phyloP scores from a whole-genome alignment of 2,888 invertebrate genomes.

The Troilus luridus region DNA sequence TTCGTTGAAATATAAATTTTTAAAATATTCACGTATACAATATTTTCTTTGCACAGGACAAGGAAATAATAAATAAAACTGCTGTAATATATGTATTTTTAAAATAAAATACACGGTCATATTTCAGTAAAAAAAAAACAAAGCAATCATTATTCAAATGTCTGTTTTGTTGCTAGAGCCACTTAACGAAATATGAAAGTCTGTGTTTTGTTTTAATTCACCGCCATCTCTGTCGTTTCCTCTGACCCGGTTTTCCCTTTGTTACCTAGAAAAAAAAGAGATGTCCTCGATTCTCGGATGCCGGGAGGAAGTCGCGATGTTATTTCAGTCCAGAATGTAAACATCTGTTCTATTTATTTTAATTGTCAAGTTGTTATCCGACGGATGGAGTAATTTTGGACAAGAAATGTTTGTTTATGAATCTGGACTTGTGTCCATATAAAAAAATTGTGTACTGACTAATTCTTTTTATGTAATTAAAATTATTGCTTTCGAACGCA shows the following conservation, averaged over 20 bases:
- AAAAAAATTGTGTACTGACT: too few relatives aligned
- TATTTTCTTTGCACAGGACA: too few relatives aligned
- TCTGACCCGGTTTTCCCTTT: not conserved
- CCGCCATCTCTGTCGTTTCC: not conserved
- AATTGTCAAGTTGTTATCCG: not conserved
- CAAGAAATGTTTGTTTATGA: not conserved
- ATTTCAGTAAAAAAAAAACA: not conserved
- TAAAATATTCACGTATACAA: too few relatives aligned
- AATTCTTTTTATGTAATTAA: too few relatives aligned
- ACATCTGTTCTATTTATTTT: not conserved
- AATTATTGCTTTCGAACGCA: too few relatives aligned
- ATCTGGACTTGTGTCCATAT: too few relatives aligned
- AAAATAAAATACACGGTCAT: not conserved
- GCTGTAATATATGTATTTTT: not conserved
- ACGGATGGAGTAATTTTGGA: not conserved
- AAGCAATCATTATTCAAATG: not conserved
- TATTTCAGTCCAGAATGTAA: not conserved
- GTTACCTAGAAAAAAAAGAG: not conserved
- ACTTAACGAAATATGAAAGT: conserved; percentile 25
- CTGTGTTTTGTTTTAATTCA: not conserved
- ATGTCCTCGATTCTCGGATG: conserved; percentile 3
- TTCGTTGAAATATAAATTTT: too few relatives aligned
- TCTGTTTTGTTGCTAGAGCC: not conserved
- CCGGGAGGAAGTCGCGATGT: not conserved
- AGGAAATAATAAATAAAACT: not conserved